A percentile compares a stretch with the other conserved stretches of the same genome.
phyloP scores from a whole-genome alignment of 1,140 invertebrate genomes.

The Leptonema lineaticorne region DNA sequence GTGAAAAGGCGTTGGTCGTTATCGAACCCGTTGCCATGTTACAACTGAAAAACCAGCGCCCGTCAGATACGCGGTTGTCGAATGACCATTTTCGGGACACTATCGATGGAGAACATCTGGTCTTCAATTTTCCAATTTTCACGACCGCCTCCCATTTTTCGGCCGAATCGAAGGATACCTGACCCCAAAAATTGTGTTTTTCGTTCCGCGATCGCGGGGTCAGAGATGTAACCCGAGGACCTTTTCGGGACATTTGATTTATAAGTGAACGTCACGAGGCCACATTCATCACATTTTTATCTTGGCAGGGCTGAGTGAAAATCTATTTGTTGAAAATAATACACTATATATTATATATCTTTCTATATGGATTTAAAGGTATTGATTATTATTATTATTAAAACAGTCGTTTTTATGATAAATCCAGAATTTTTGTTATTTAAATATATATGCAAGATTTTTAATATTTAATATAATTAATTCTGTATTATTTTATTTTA shows the following conservation, averaged over 20 bases:
- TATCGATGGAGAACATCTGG: conserved; percentile 10
- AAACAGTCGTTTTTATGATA: too few relatives aligned
- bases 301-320: not conserved
- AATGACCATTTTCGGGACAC: not conserved
- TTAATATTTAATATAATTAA: too few relatives aligned
- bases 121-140: conserved; percentile 22
- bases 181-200: too few relatives aligned
- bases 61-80: not conserved
- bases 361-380: too few relatives aligned
- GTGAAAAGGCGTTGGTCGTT: not conserved
- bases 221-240: not conserved
- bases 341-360: not conserved
- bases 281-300: conserved; percentile 2
- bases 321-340: not conserved
- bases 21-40: not conserved
- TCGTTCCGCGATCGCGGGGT: not conserved
- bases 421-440: too few relatives aligned
- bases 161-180: not conserved
- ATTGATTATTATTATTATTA: too few relatives aligned
- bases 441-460: too few relatives aligned
- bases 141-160: not conserved
- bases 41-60: too few relatives aligned
- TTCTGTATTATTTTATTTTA: too few relatives aligned
- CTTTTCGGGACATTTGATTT: conserved; percentile 4
- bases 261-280: not conserved